These are phyloP conservation scores for Cheilosia vernalis DNA, from an alignment of 2,888 invertebrate genomes.

Conservation along the genomic window DNA sequence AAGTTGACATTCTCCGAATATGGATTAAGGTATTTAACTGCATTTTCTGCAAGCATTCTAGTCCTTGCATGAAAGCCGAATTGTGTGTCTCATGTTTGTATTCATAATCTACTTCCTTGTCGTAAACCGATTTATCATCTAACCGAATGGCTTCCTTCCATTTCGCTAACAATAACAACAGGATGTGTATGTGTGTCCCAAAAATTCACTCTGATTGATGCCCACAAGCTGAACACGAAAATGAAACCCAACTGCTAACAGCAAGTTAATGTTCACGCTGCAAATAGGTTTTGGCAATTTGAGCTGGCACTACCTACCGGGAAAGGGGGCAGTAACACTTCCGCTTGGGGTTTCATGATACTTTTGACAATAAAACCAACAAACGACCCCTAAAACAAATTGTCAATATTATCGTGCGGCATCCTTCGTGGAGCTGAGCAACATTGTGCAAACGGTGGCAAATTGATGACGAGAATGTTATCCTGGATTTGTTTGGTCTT, in stretches of 20 bases:
- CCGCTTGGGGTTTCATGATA: conserved; percentile 4
- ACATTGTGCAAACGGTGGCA: conserved; percentile 2
- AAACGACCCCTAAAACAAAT: conserved; percentile 19
- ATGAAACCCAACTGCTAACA: conserved; percentile 5
- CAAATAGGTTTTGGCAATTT: conserved; percentile 39
- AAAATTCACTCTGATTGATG: too few species aligned
- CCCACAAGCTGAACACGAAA: neutral
- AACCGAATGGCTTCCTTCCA: conserved; percentile 5
- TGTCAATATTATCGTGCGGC: neutral
- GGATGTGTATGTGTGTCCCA: too few species aligned
- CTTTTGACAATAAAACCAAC: conserved; percentile 20
- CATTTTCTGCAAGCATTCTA: too few species aligned
- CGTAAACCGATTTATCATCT: neutral
- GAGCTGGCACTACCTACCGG: conserved; percentile 1
- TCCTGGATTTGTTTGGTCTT: conserved; percentile 15
- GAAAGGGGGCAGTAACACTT: conserved; percentile 17
- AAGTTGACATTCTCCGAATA: too few species aligned
- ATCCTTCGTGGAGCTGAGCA: neutral
- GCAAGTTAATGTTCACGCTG: conserved; percentile 20
- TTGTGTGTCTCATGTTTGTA: neutral
- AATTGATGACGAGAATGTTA: conserved; percentile 18
- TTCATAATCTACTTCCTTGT: neutral
- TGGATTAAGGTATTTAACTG: too few species aligned
- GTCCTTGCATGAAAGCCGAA: too few species aligned
- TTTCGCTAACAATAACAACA: too few species aligned